phyloP scores from a whole-genome alignment of 2,888 invertebrate genomes.

The Pyrgus malvae region DNA sequence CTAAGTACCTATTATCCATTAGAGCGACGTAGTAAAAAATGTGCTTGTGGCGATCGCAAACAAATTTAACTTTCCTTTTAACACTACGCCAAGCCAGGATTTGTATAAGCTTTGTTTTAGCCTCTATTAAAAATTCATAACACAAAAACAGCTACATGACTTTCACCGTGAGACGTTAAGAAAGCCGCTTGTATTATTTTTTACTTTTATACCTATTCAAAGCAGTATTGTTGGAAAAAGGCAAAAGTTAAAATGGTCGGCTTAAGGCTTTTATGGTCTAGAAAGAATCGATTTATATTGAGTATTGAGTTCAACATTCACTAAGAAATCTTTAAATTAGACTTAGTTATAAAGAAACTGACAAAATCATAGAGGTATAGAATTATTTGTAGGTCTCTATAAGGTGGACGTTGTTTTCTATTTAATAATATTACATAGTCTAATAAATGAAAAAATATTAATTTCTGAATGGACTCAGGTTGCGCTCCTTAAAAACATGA shows the following conservation, averaged over 20 bases:
- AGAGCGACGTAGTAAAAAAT: neutral
- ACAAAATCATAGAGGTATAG: too few species aligned
- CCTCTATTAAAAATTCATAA: constrained; percentile 6
- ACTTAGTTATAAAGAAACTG: too few species aligned
- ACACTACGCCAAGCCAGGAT: neutral
- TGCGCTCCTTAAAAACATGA: neutral
- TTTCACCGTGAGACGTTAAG: neutral
- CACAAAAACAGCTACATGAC: neutral
- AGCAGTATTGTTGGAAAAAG: too few species aligned
- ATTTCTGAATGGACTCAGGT: constrained; percentile 18
- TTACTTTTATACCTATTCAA: too few species aligned
- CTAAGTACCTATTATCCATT: constrained; percentile 1
- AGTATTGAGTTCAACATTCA: too few species aligned
- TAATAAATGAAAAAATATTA: constrained; percentile 8
- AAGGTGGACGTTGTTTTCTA: constrained; percentile 2
- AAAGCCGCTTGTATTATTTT: neutral
- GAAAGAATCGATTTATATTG: too few species aligned
- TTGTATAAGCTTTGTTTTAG: constrained; percentile 13
- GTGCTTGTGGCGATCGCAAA: constrained; percentile 5
- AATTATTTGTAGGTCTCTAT: too few species aligned
- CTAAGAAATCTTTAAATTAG: too few species aligned
- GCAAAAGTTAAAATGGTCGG: too few species aligned
- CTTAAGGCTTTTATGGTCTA: too few species aligned
- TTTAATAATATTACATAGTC: neutral
- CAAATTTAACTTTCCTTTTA: constrained; percentile 13